Evolutionary conservation across 2,797 vertebrate genomes (phyloP).

Genomic region (Heteromormyrus szaboi): DNA sequence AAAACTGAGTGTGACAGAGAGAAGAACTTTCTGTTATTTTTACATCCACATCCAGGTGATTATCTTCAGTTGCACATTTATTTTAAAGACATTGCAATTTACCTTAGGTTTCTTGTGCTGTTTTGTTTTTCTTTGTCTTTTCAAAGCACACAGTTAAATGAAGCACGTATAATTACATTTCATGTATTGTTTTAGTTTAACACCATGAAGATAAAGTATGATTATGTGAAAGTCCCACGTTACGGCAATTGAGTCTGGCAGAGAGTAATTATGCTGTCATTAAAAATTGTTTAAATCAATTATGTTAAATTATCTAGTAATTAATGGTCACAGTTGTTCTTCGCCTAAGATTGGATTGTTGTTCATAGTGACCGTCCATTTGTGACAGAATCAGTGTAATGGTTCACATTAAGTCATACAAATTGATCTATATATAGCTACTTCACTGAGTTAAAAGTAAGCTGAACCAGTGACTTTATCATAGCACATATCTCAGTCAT

Average conservation of each 20-base stretch:
- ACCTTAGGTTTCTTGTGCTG: background rate
- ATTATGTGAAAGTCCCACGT: background rate
- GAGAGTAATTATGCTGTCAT: background rate
- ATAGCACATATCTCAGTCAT: background rate
- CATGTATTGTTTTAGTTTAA: background rate
- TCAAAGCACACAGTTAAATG: background rate
- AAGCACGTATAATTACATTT: background rate
- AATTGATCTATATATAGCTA: background rate
- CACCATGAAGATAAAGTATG: background rate
- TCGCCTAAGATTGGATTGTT: background rate
- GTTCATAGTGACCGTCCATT: background rate
- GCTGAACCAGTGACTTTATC: background rate
- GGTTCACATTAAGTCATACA: background rate
- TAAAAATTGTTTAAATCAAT: constrained; percentile 12
- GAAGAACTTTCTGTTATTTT: background rate
- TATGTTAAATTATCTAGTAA: background rate
- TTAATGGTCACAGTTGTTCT: constrained; percentile 1
- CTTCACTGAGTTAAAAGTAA: background rate
- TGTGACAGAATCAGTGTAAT: background rate
- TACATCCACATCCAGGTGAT: background rate
- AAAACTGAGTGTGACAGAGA: background rate
- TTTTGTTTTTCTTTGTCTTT: background rate
- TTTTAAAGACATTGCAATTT: background rate
- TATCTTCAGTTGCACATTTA: background rate
- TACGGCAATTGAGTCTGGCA: background rate